A percentile compares a stretch with the other conserved stretches of the same genome.
Conservation (phyloP, 1,140 invertebrate genomes). For the Eupeodes corollae region DNA sequence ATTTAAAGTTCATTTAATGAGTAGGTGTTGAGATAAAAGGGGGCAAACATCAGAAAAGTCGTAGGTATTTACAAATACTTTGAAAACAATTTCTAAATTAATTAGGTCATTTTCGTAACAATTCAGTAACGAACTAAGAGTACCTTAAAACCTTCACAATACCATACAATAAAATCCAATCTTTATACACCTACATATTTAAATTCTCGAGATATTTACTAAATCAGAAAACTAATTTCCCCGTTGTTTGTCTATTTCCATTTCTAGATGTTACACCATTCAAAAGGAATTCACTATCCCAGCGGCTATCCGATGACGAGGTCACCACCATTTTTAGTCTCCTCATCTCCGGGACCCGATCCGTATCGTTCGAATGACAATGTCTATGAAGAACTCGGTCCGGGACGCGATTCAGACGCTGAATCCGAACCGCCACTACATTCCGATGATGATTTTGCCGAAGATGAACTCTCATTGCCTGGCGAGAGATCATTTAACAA, state of each 20-base stretch:
- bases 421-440: conserved; percentile 47
- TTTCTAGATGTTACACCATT: conserved; percentile 57
- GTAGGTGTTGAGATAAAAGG: too few relatives aligned
- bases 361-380: conserved; percentile 56
- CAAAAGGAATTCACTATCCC: conserved; percentile 45
- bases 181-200: conserved; percentile 23
- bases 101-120: too few relatives aligned
- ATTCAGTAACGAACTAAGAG: too few relatives aligned
- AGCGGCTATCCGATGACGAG: conserved; percentile 44
- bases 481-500: conserved; percentile 40
- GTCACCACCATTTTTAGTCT: conserved; percentile 50
- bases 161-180: too few relatives aligned
- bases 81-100: too few relatives aligned
- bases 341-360: conserved; percentile 55
- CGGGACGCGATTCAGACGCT: conserved; percentile 47
- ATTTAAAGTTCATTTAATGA: too few relatives aligned
- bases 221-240: neutral
- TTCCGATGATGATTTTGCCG: conserved; percentile 57
- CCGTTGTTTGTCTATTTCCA: conserved; percentile 15
- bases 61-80: too few relatives aligned
- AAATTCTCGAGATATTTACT: conserved; percentile 32
- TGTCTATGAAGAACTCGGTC: conserved; percentile 54
- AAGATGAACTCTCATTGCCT: conserved; percentile 52
- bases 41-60: too few relatives aligned
- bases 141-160: too few relatives aligned